phyloP scores from a whole-genome alignment of 2,113 vertebrate species.

The Micromys minutus region DNA sequence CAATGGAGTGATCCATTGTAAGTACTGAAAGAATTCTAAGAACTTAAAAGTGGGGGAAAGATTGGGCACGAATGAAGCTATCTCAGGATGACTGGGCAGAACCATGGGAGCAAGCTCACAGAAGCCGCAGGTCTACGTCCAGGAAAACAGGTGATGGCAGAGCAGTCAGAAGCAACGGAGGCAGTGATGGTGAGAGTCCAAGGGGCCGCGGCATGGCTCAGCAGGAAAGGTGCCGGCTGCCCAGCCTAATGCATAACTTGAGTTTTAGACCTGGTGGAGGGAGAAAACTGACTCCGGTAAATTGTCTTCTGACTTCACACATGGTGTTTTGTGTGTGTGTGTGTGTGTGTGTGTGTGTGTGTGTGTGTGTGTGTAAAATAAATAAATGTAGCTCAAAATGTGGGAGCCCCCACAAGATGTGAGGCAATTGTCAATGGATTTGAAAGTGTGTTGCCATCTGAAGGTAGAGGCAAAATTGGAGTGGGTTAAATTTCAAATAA shows the following conservation, averaged over 20 bases:
- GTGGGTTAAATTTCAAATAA: not conserved
- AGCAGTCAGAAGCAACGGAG: not conserved
- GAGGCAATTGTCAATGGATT: not conserved
- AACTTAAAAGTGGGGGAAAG: not conserved
- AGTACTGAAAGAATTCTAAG: constrained; percentile 32
- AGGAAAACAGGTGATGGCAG: not conserved
- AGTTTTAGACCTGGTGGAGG: no score
- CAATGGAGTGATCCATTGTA: not conserved
- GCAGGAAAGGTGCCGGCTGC: not conserved
- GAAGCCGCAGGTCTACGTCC: not conserved
- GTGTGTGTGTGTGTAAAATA: not conserved
- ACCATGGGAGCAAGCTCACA: not conserved
- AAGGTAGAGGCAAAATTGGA: not conserved
- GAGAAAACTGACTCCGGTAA: not conserved
- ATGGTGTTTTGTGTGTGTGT: no score
- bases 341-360: no score
- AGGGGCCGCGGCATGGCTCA: no score
- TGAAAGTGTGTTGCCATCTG: not conserved
- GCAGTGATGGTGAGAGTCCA: not conserved
- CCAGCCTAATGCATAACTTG: not conserved
- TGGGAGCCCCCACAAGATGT: not conserved
- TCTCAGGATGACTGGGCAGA: not conserved
- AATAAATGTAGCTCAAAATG: not conserved
- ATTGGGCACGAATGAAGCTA: not conserved
- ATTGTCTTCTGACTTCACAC: not conserved